Evolutionary conservation across 1,140 invertebrate species (phyloP), one percentile per base, ranked within the genome.

Genomic region (Heliconius melpomene): DNA sequence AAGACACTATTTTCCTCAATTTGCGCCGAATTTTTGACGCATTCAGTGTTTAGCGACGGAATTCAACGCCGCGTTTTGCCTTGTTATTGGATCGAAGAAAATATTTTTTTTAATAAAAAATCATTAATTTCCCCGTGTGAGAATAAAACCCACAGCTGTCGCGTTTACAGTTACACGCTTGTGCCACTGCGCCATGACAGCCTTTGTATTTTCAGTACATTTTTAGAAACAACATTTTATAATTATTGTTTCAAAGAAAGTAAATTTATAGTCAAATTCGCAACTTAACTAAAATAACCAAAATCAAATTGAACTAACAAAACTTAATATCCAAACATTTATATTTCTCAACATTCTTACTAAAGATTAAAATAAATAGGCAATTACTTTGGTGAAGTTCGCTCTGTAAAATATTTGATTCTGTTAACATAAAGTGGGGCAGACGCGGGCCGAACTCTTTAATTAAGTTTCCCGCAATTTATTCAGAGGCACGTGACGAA

Each of bases 381-480:
- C 73, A 38, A 79, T 79, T 75, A 79, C 57, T 72, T 71, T 72
- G 36, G 71, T 16, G 1, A 16, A 72, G 71, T 72, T 40, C 71
- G 7, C 20, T 72, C 36, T 38, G 76, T 78, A 77, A 75, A 79
- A 79, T 77, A 79, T 79, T 84, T 79, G 66, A 77, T 73, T 74
- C 73, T 40, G 77, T 76, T 79, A 40, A 74, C 74, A 52, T 54
- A 52, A 66, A 79, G 72, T 46, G 72, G 75, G 66, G 54, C 78
- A 71, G 20, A 52, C 73, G 77, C 78, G 74, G 74, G 50, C 74
- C 50, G 77, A 78, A 83, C 78, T 87, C 83, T 88, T 85, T 88
- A 88, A 89, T 89, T 89, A 90, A 89, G 83, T 90, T 89, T 80
- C 83, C 84, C 85, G 83, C 86, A 90, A 91, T 89, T 91, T 89